Percentiles rank a stretch among this genome's conserved stretches.
Evolutionary conservation across 2,113 vertebrate species (phyloP).

Genomic region (Boulengeromyrus knoepffleri): DNA sequence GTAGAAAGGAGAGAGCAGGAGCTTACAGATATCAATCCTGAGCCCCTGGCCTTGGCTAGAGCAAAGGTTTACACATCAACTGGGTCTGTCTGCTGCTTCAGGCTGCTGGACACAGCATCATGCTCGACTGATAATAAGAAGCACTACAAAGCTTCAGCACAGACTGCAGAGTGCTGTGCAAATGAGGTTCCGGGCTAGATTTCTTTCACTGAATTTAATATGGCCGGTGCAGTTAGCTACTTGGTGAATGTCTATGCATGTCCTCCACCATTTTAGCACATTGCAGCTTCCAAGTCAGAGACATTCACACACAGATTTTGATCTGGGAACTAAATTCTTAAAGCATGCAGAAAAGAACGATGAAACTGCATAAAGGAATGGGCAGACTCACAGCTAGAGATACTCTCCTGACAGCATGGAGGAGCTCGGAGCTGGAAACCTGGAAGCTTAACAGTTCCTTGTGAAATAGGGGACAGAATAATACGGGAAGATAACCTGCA

Average conservation of each 20-base stretch:
- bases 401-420: neutral
- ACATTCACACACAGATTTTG: neutral
- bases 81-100: neutral
- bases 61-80: neutral
- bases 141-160: neutral
- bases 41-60: neutral
- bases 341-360: neutral
- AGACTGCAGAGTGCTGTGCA: neutral
- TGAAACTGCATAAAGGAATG: neutral
- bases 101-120: neutral
- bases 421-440: neutral
- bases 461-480: neutral
- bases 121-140: neutral
- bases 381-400: neutral
- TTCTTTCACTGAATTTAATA: neutral
- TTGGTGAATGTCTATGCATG: neutral
- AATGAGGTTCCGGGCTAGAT: too few relatives aligned
- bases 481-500: neutral
- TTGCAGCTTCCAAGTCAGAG: neutral
- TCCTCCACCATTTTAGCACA: neutral
- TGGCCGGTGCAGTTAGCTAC: neutral
- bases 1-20: neutral
- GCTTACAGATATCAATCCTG: neutral
- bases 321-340: neutral
- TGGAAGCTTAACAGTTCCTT: neutral